Base-by-base conservation (phyloP, 1,140 invertebrate genomes). In the Scaptodrosophila lebanonensis region DNA sequence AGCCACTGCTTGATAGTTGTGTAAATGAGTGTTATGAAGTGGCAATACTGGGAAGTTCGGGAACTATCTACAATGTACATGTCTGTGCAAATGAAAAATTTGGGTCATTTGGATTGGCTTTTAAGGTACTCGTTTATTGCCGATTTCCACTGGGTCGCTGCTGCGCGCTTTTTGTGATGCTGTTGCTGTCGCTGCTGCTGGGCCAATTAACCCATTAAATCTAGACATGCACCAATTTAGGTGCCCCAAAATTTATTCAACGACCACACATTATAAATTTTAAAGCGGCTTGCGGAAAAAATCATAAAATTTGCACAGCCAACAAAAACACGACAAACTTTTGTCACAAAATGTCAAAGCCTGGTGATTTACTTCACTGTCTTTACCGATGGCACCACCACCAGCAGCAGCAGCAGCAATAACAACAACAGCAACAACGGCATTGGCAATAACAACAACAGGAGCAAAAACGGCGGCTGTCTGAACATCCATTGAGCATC, bases 211-310 rank as follows among this genome's bases (percentile, higher is more conserved):
- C 66, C 75, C 68, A 79, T 79, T 73, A 79, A 82, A 82, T 79
- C 68, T 79, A 79, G 73, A 79, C 73, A 79, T 79, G 73, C 59
- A 73, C 75, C 73, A 82, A 82, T 82, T 82, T 82, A 82, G 76
- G 70, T 82, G 75, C 40, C 66, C 75, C 66, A 70, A 82, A 82
- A 79, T 82, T 38, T 82, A 82, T 82, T 82, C 75, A 82, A 59
- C 75, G 75, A 82, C 75, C 75, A 82, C 75, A 82, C 75, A 82
- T 82, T 83, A 82, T 82, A 82, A 82, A 82, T 82, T 82, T 82
- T 63, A 79, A 79, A 42, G 20, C 65, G 51, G 56, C 40, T 22
- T 25, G 22, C 49, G n/a, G 12, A 16, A 13, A n/a, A n/a, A 54
- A 51, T 35, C 57, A 73, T 82, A 73, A 79, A 79, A 72, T 56